phyloP scores from a whole-genome alignment of 1,140 invertebrate genomes.

The Aphelinus atriplicis region DNA sequence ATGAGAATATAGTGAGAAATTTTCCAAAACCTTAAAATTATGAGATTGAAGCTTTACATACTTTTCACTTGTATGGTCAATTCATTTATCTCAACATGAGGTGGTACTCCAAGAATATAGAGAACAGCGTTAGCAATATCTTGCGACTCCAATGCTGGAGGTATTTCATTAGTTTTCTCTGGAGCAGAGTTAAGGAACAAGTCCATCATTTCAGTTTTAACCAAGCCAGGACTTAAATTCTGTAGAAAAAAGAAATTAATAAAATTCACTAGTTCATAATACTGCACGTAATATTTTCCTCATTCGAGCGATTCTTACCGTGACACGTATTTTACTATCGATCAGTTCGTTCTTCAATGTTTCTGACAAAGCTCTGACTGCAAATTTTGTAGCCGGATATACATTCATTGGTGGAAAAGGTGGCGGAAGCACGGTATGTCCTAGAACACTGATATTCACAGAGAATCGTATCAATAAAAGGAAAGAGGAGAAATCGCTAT shows the following conservation, averaged over 20 bases:
- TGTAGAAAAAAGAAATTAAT: conserved; percentile 19
- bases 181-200: background rate
- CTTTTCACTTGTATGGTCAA: conserved; percentile 48
- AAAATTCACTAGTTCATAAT: background rate
- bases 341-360: conserved; percentile 70
- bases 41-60: too few relatives aligned
- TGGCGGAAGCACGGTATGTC: conserved; percentile 54
- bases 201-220: conserved; percentile 49
- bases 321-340: conserved; percentile 68
- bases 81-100: conserved; percentile 60
- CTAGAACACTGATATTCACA: conserved; percentile 54
- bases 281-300: background rate
- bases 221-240: conserved; percentile 51
- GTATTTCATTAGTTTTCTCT: background rate
- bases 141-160: conserved; percentile 49
- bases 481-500: background rate
- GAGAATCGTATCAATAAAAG: background rate
- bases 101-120: conserved; percentile 54
- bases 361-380: conserved; percentile 71
- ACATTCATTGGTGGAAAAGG: conserved; percentile 58
- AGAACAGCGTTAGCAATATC: conserved; percentile 55
- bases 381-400: conserved; percentile 72
- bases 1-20: too few relatives aligned
- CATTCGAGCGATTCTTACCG: conserved; percentile 56
- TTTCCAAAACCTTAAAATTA: too few relatives aligned